These are phyloP conservation scores for Anoura caudifer DNA, from an alignment of 2,113 vertebrate species.

Conservation along the genomic window DNA sequence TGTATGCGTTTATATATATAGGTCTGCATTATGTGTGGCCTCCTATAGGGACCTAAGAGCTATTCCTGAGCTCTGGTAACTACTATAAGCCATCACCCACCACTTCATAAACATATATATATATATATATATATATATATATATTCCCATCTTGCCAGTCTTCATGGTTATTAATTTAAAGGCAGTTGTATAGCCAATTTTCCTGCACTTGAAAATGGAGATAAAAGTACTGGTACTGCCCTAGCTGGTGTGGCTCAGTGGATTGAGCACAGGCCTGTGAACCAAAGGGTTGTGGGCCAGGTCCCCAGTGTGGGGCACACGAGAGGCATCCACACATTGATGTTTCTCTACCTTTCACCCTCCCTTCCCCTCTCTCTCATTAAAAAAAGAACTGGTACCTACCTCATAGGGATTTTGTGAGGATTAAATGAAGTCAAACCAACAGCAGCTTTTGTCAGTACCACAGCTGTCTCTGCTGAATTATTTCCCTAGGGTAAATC, in stretches of 20 bases:
- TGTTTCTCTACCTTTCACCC: too few relatives aligned
- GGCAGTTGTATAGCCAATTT: background rate
- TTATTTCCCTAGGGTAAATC: constrained; percentile 9
- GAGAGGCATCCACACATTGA: too few relatives aligned
- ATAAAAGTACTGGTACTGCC: too few relatives aligned
- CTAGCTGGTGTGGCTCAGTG: too few relatives aligned
- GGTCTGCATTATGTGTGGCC: background rate
- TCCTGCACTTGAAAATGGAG: too few relatives aligned
- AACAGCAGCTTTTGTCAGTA: background rate
- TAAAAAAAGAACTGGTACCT: background rate
- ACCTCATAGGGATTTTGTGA: background rate
- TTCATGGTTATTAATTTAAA: background rate
- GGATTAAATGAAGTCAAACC: background rate
- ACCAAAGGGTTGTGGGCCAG: too few relatives aligned
- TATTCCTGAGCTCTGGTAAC: background rate
- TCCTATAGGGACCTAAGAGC: background rate
- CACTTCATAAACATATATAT: background rate
- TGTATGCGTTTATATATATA: background rate
- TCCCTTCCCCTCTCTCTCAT: too few relatives aligned
- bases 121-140: background rate
- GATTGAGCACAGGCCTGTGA: too few relatives aligned
- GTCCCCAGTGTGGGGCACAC: too few relatives aligned
- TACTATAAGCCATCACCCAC: background rate
- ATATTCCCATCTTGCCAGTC: background rate
- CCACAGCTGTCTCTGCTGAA: background rate